Evolutionary conservation across 2,113 vertebrate genomes (phyloP), one percentile per base, ranked within the genome.

Genomic region (Oreotrochilus melanogaster): DNA sequence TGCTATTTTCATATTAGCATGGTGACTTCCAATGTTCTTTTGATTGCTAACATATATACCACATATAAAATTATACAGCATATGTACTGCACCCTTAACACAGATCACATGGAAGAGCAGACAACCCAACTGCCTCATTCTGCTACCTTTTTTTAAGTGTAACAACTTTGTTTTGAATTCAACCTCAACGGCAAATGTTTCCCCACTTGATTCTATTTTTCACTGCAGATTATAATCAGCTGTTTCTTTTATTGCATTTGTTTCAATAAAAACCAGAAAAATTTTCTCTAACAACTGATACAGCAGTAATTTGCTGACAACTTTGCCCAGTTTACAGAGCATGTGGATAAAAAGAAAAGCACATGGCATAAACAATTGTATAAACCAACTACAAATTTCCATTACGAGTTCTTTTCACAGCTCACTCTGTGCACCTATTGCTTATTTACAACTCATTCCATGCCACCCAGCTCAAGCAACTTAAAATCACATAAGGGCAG

Each of bases 401-500:
- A 37, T 45, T 33, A 18, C 18, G n/a, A 39, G 7, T 16, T 54
- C 43, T 76, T 88, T 58, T 76, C 39, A 42, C 1, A 8, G 28
- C 23, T 72, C 22, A 22, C 7, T 31, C 5, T 21, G 42, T 2
- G 7, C 31, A 37, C 2, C 18, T 22, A 0, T 7, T 64, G 24
- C 33, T 79, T 35, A 48, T 57, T 76, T 82, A 58, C 58, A 42
- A 18, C 14, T 64, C 3, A 1, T 30, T 60, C 58, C 21, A 35
- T 9, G 25, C 13, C 14, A 10, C 2, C 2, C 33, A 57, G 33
- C 12, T 42, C 45, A 76, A 4, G 1, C 15, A 83, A 57, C 3
- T 50, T 50, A 37, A 31, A 61, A 37, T 33, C 43, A 53, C 0
- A 7, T 2, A n/a, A 45, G 19, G 19, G 9, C 1, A 4, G 51